phyloP scores from a whole-genome alignment of 2,113 vertebrate species.

The Scophthalmus maximus region DNA sequence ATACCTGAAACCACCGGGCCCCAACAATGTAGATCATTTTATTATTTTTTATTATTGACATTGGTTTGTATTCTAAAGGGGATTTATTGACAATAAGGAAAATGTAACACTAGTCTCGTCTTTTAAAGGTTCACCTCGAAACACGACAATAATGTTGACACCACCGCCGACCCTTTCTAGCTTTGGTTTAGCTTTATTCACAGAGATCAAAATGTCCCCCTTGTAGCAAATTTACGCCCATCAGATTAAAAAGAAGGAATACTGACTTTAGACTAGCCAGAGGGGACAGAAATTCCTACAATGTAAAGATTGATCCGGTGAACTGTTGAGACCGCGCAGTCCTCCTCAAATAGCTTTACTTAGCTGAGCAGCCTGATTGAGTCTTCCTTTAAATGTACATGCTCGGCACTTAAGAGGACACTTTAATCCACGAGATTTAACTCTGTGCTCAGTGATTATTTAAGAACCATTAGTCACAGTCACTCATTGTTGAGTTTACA shows the following conservation, averaged over 20 bases:
- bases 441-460: neutral
- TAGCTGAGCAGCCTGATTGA: slow-evolving; percentile 9
- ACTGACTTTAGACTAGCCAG: slow-evolving; percentile 5
- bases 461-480: neutral
- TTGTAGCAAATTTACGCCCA: neutral
- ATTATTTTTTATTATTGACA: no score
- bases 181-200: neutral
- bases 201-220: neutral
- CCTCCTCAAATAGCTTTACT: slow-evolving; percentile 20
- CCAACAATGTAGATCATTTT: no score
- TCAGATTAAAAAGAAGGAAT: slow-evolving; percentile 9
- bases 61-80: no score
- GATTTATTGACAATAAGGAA: no score
- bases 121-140: no score
- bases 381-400: slow-evolving; percentile 15
- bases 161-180: neutral
- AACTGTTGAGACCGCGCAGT: slow-evolving; percentile 14
- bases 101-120: no score
- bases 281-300: slow-evolving; percentile 16
- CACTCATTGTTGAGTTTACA: neutral
- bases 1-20: no score
- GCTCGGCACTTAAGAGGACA: neutral
- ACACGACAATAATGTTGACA: no score
- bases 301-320: slow-evolving; percentile 26
- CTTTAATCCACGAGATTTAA: slow-evolving; percentile 26